Percentiles rank a stretch among this genome's conserved stretches.
phyloP scores from a whole-genome alignment of 1,140 invertebrate genomes.

The Anthonomus grandis region DNA sequence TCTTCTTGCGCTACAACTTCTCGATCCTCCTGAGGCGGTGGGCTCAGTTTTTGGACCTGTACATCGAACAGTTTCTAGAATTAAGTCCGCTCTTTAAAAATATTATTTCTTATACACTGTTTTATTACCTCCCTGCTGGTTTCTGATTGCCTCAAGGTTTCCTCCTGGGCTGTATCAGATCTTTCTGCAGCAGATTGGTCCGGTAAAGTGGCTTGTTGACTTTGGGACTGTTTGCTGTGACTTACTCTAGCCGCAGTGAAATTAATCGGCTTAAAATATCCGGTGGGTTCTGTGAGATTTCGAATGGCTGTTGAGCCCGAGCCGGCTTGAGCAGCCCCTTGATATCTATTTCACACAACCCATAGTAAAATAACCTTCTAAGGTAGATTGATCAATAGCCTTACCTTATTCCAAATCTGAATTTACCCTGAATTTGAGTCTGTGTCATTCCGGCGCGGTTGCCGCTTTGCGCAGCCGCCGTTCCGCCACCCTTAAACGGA shows the following conservation, averaged over 20 bases:
- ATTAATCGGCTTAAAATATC: slow-evolving; percentile 33
- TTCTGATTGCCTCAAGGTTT: slow-evolving; percentile 6
- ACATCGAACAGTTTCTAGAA: slow-evolving; percentile 18
- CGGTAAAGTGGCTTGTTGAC: slow-evolving; percentile 7
- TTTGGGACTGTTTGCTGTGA: slow-evolving; percentile 17
- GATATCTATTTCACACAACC: slow-evolving; percentile 53
- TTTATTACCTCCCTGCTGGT: slow-evolving; percentile 18
- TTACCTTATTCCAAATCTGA: slow-evolving; percentile 67
- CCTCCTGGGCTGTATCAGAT: not conserved
- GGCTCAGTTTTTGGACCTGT: slow-evolving; percentile 10
- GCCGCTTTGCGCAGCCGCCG: slow-evolving; percentile 72
- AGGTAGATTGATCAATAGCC: not conserved
- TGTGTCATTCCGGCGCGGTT: slow-evolving; percentile 71
- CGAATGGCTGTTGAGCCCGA: slow-evolving; percentile 58
- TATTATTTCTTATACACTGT: too few relatives aligned
- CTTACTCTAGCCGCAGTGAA: slow-evolving; percentile 21
- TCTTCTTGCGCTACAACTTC: not conserved
- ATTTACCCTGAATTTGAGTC: slow-evolving; percentile 73
- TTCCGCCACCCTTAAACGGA: slow-evolving; percentile 69
- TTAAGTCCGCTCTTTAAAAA: not conserved
- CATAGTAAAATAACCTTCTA: not conserved
- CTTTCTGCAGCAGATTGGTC: not conserved
- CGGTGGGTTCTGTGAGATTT: slow-evolving; percentile 24
- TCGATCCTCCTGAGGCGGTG: not conserved
- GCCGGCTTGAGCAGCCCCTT: slow-evolving; percentile 75